phyloP scores from a whole-genome alignment of 2,888 invertebrate genomes.

The Blera fallax region DNA sequence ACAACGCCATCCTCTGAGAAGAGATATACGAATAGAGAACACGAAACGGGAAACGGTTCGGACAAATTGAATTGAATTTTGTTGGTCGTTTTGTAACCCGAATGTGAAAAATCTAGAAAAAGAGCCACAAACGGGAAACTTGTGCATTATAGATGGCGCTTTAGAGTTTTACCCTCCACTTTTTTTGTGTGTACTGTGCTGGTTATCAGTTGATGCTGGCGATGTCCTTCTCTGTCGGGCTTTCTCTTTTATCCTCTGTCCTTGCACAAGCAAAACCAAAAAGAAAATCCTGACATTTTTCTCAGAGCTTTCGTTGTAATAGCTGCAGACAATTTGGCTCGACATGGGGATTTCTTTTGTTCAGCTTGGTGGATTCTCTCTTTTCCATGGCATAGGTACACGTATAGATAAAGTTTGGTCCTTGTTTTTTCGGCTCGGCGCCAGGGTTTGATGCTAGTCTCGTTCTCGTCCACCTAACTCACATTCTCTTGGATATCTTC shows the following conservation, averaged over 20 bases:
- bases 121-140: background rate
- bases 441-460: slow-evolving; percentile 63
- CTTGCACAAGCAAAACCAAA: slow-evolving; percentile 9
- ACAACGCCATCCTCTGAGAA: background rate
- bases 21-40: background rate
- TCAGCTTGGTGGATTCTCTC: too few relatives aligned
- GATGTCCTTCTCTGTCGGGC: slow-evolving; percentile 44
- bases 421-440: slow-evolving; percentile 39
- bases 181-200: background rate
- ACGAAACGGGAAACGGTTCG: slow-evolving; percentile 26
- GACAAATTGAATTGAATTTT: slow-evolving; percentile 27
- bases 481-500: background rate
- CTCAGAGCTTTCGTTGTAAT: slow-evolving; percentile 52
- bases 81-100: background rate
- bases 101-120: background rate
- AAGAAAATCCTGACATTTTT: slow-evolving; percentile 32
- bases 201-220: background rate
- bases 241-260: slow-evolving; percentile 46
- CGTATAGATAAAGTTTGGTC: background rate
- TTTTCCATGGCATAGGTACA: background rate
- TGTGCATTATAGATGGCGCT: slow-evolving; percentile 34
- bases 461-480: background rate
- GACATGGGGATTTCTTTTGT: slow-evolving; percentile 65
- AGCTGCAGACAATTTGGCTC: slow-evolving; percentile 70
- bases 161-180: background rate